Evolutionary conservation across 2,888 invertebrate species (phyloP).

Genomic region (Caenorhabditis afra): DNA sequence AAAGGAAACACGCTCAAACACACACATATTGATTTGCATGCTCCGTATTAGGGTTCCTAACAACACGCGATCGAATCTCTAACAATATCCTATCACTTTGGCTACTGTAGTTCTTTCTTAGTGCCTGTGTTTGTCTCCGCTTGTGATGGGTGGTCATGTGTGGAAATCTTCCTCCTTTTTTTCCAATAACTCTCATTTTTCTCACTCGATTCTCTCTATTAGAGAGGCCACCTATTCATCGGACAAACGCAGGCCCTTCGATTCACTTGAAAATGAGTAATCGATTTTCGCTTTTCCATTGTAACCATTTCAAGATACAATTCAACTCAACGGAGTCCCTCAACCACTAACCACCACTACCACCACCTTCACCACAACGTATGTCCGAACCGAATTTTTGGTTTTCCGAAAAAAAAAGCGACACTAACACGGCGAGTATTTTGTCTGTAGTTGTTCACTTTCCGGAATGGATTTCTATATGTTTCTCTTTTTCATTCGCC

Average conservation of each 20-base stretch:
- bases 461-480: conserved; percentile 34
- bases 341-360: conserved; percentile 61
- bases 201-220: too few relatives aligned
- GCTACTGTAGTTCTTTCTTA: conserved; percentile 53
- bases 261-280: conserved; percentile 10
- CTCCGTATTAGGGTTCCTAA: conserved; percentile 23
- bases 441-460: conserved; percentile 52
- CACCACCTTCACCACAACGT: conserved; percentile 52
- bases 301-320: conserved; percentile 63
- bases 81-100: conserved; percentile 32
- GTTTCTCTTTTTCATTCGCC: conserved; percentile 24
- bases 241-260: conserved; percentile 37
- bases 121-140: conserved; percentile 62
- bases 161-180: conserved; percentile 51
- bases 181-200: too few relatives aligned
- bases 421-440: conserved; percentile 27
- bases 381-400: conserved; percentile 50
- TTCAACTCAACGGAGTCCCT: conserved; percentile 68
- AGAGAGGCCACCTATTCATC: conserved; percentile 49
- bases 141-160: conserved; percentile 62
- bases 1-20: too few relatives aligned
- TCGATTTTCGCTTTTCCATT: conserved; percentile 44
- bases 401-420: not conserved
- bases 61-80: conserved; percentile 25
- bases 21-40: conserved; percentile 21